These are phyloP conservation scores for Corvus cornix DNA, from an alignment of 2,113 vertebrate species.

Conservation along the genomic window DNA sequence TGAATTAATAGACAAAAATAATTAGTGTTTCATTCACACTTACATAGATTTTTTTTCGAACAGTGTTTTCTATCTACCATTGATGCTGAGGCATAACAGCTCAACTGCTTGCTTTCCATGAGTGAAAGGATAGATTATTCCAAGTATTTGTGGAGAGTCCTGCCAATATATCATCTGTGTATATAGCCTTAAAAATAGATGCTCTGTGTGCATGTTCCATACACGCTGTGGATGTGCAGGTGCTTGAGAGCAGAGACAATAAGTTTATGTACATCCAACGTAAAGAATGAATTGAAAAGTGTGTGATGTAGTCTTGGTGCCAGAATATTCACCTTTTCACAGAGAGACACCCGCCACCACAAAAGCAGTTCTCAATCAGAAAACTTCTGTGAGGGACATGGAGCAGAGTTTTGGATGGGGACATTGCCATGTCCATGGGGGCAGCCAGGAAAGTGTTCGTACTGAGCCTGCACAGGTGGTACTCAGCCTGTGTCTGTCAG, in stretches of 20 bases:
- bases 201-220: neutral
- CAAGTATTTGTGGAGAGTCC: neutral
- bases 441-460: rapidly evolving
- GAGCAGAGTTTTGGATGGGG: neutral
- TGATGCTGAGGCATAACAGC: neutral
- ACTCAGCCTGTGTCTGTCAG: neutral
- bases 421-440: rapidly evolving
- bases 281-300: neutral
- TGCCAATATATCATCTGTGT: neutral
- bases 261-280: neutral
- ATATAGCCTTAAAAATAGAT: neutral
- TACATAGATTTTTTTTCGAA: neutral
- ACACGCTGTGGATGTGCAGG: neutral
- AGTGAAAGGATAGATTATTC: neutral
- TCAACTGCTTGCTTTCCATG: neutral
- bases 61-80: neutral
- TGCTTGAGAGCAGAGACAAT: neutral
- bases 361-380: neutral
- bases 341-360: neutral
- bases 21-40: neutral
- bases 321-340: neutral
- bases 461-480: neutral
- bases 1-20: neutral
- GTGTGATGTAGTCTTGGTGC: neutral
- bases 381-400: neutral